These are phyloP conservation scores for Nothura maculosa DNA, from an alignment of 2,797 vertebrate genomes.

Conservation along the genomic window DNA sequence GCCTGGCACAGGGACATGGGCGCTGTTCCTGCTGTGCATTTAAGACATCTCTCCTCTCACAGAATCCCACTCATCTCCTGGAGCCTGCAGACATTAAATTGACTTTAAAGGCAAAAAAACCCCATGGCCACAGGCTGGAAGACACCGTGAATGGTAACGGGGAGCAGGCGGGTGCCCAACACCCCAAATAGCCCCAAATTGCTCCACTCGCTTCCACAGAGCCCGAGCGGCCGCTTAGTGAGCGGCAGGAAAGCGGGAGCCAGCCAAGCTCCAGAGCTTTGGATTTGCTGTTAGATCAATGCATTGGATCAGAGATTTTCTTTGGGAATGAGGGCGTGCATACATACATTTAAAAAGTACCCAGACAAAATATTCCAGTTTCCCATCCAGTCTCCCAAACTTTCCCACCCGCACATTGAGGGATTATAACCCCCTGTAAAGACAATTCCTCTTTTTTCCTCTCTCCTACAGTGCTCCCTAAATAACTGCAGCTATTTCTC, in stretches of 20 bases:
- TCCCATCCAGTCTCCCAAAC: background rate
- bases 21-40: background rate
- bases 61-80: background rate
- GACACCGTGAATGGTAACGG: background rate
- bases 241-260: too few species aligned
- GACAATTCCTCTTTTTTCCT: background rate
- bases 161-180: too few species aligned
- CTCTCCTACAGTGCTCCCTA: background rate
- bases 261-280: background rate
- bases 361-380: background rate
- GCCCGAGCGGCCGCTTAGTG: too few species aligned
- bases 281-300: background rate
- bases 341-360: background rate
- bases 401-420: background rate
- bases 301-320: background rate
- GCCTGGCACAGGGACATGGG: background rate
- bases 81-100: background rate
- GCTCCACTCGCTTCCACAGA: too few species aligned
- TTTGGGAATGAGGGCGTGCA: background rate
- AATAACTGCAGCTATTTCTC: background rate
- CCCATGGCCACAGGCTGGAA: background rate
- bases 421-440: background rate
- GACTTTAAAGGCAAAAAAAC: constrained; percentile 2
- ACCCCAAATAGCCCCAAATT: too few species aligned
- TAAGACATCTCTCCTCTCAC: background rate